A percentile compares a stretch with the other conserved stretches of the same genome.
Evolutionary conservation across 2,113 vertebrate species (phyloP).

Genomic region (Takifugu flavidus): DNA sequence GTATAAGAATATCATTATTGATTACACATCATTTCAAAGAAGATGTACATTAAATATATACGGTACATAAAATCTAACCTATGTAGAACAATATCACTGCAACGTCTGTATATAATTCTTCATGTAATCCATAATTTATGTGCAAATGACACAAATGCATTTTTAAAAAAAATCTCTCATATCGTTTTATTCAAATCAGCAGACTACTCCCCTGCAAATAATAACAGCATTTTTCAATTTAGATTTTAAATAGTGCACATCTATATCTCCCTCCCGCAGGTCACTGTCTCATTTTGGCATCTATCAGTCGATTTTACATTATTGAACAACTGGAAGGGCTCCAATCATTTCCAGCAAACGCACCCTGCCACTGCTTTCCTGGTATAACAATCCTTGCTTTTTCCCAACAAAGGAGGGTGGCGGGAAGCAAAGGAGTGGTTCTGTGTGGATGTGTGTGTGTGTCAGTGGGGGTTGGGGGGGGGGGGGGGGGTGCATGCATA

Average conservation of each 20-base stretch:
- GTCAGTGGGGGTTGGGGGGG: not conserved
- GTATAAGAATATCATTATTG: too few species aligned
- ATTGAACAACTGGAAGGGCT: constrained; percentile 71
- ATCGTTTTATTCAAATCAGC: constrained; percentile 3
- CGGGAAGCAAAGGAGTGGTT: constrained; percentile 28
- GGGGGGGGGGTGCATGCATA: not conserved
- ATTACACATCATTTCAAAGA: too few species aligned
- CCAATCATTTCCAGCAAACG: constrained; percentile 74
- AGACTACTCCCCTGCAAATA: constrained; percentile 1
- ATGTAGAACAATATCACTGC: not conserved
- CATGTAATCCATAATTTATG: not conserved
- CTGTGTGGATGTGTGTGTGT: constrained; percentile 5
- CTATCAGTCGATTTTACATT: constrained; percentile 42
- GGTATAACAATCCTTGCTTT: constrained; percentile 55
- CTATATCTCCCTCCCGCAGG: constrained; percentile 22
- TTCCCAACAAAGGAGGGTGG: constrained; percentile 59
- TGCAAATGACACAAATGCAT: not conserved
- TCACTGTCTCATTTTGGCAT: constrained; percentile 44
- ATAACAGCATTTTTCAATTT: constrained; percentile 22
- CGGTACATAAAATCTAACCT: not conserved
- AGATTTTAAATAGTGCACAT: constrained; percentile 13
- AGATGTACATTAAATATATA: not conserved
- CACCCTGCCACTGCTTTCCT: constrained; percentile 57
- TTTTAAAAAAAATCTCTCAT: not conserved
- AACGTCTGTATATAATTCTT: not conserved